phyloP scores from a whole-genome alignment of 2,888 invertebrate species.

The Oxyteleia sp. region DNA sequence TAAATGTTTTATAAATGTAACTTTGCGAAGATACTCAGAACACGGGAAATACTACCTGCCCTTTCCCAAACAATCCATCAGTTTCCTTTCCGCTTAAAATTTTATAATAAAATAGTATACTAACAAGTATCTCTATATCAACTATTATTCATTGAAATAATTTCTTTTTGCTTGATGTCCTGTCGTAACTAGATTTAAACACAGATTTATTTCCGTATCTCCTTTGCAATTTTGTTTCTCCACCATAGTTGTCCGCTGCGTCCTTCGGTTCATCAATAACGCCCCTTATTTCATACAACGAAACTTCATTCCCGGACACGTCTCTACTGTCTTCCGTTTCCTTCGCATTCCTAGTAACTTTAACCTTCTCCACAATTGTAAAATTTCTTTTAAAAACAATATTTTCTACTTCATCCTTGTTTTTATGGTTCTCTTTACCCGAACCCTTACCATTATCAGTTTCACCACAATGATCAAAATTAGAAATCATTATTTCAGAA shows the following conservation, averaged over 20 bases:
- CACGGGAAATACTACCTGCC: too few species aligned
- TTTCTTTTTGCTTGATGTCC: slow-evolving; percentile 9
- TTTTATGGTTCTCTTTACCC: not conserved
- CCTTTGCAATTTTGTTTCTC: slow-evolving; percentile 18
- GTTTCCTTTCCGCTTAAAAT: too few species aligned
- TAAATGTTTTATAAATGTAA: too few species aligned
- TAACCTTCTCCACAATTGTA: slow-evolving; percentile 14
- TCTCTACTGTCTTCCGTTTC: slow-evolving; percentile 13
- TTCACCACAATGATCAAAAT: not conserved
- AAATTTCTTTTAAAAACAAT: slow-evolving; percentile 25
- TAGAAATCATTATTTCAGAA: slow-evolving; percentile 22
- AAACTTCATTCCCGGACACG: slow-evolving; percentile 9
- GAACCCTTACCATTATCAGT: not conserved
- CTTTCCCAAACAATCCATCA: too few species aligned
- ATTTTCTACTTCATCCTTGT: slow-evolving; percentile 14
- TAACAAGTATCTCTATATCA: not conserved
- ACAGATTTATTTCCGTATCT: slow-evolving; percentile 10
- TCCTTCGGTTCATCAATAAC: slow-evolving; percentile 37
- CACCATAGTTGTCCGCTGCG: not conserved
- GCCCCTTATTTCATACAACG: slow-evolving; percentile 19
- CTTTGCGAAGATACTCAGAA: too few species aligned
- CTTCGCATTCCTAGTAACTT: slow-evolving; percentile 14
- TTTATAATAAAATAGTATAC: too few species aligned
- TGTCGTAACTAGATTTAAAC: slow-evolving; percentile 1
- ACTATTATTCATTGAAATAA: slow-evolving; percentile 1